Evolutionary conservation across 2,888 invertebrate species (phyloP).

Genomic region (Boloria euphrosyne): DNA sequence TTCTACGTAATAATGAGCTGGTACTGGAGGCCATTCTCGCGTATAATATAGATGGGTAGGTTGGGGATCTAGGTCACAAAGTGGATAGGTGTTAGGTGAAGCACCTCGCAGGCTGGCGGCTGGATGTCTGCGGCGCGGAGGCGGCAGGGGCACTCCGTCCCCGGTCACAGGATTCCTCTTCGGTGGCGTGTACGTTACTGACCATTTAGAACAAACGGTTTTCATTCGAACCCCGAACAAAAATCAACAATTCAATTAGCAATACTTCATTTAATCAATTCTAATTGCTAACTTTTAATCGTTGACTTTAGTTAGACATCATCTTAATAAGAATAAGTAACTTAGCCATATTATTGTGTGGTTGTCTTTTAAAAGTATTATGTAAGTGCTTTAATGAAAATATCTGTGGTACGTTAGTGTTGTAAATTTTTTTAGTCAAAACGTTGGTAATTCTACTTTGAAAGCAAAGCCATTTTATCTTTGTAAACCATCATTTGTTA

Average conservation of each 20-base stretch:
- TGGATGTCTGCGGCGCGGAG: conserved; percentile 75
- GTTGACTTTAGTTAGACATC: not conserved
- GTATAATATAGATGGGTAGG: conserved; percentile 73
- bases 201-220: conserved; percentile 77
- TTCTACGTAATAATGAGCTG: conserved; percentile 72
- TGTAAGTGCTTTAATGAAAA: not conserved
- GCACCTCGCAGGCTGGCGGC: conserved; percentile 78
- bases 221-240: conserved; percentile 59
- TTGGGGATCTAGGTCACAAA: conserved; percentile 56
- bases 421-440: not conserved
- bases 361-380: not conserved
- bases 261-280: not conserved
- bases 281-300: not conserved
- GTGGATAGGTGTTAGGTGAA: conserved; percentile 50
- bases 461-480: conserved; percentile 12
- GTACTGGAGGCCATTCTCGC: conserved; percentile 67
- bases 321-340: not conserved
- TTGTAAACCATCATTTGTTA: conserved; percentile 4
- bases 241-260: conserved; percentile 26
- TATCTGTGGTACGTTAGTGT: conserved; percentile 6
- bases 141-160: conserved; percentile 81
- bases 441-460: not conserved
- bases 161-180: conserved; percentile 85
- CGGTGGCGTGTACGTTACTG: conserved; percentile 77
- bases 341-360: not conserved